A percentile compares a stretch with the other conserved stretches of the same genome.
phyloP scores from a whole-genome alignment of 2,888 invertebrate species.

The Synanthedon tipuliformis region DNA sequence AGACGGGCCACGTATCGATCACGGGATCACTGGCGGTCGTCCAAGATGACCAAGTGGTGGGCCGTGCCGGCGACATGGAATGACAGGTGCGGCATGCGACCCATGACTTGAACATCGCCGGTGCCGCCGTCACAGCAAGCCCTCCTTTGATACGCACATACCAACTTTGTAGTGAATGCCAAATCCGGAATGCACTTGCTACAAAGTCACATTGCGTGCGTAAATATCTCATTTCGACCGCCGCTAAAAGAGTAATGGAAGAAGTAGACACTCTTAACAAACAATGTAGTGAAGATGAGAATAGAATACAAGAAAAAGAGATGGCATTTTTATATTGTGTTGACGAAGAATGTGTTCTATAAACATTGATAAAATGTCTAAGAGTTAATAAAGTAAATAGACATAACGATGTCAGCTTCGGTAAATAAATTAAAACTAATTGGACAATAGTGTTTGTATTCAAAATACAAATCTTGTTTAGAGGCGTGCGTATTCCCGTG shows the following conservation, averaged over 20 bases:
- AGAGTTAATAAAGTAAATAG: conserved; percentile 50
- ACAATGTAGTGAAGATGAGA: neutral
- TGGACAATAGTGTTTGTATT: conserved; percentile 44
- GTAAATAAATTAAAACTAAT: conserved; percentile 50
- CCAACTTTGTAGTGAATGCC: neutral
- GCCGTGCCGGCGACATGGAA: conserved; percentile 54
- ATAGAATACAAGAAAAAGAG: neutral
- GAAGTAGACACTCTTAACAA: neutral
- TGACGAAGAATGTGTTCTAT: neutral
- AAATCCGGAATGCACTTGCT: neutral
- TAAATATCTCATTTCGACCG: neutral
- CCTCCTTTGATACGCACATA: conserved; percentile 28
- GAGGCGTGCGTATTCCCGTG: conserved; percentile 50
- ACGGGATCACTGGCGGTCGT: conserved; percentile 53
- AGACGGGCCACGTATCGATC: conserved; percentile 61
- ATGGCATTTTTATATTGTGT: neutral
- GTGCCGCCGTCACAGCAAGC: conserved; percentile 30
- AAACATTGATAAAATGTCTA: conserved; percentile 27
- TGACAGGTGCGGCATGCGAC: conserved; percentile 67
- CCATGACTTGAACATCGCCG: conserved; percentile 51
- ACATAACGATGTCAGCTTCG: conserved; percentile 45
- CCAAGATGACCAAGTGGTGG: conserved; percentile 65
- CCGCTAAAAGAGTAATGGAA: neutral
- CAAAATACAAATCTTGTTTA: conserved; percentile 51
- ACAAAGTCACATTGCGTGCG: neutral